Percentiles rank a stretch among this genome's conserved stretches.
Evolutionary conservation across 2,113 vertebrate genomes (phyloP).

Genomic region (Carassius carassius): DNA sequence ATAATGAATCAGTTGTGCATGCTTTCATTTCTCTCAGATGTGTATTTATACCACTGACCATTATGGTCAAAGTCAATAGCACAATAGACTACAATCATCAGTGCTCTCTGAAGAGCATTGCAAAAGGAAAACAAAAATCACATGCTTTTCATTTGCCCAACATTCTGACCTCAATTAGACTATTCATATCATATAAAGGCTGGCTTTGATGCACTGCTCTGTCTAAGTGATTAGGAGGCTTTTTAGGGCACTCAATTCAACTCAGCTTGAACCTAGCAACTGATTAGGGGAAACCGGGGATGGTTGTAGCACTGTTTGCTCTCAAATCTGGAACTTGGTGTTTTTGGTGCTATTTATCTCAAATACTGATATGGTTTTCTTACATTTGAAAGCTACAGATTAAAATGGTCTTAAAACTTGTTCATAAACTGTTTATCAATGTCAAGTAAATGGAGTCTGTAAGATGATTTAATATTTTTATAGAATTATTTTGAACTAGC

Average conservation of each 20-base stretch:
- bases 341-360: not conserved
- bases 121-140: not conserved
- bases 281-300: not conserved
- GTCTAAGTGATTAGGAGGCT: not conserved
- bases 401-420: not conserved
- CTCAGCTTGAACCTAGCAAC: not conserved
- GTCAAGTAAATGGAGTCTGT: not conserved
- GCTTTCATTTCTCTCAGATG: not conserved
- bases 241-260: slow-evolving; percentile 7
- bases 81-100: slow-evolving; percentile 15
- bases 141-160: slow-evolving; percentile 29
- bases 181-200: slow-evolving; percentile 3
- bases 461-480: not conserved
- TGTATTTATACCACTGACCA: slow-evolving; percentile 9
- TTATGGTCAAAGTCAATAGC: slow-evolving; percentile 21
- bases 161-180: slow-evolving; percentile 23
- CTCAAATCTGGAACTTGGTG: not conserved
- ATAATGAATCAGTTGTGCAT: slow-evolving; percentile 27
- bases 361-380: not conserved
- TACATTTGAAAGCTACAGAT: not conserved
- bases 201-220: slow-evolving; percentile 1
- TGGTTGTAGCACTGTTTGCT: not conserved
- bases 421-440: not conserved
- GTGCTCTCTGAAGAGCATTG: not conserved
- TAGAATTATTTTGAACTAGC: no score